Evolutionary conservation across 2,888 invertebrate species (phyloP).

Genomic region (Nomada hirtipes): DNA sequence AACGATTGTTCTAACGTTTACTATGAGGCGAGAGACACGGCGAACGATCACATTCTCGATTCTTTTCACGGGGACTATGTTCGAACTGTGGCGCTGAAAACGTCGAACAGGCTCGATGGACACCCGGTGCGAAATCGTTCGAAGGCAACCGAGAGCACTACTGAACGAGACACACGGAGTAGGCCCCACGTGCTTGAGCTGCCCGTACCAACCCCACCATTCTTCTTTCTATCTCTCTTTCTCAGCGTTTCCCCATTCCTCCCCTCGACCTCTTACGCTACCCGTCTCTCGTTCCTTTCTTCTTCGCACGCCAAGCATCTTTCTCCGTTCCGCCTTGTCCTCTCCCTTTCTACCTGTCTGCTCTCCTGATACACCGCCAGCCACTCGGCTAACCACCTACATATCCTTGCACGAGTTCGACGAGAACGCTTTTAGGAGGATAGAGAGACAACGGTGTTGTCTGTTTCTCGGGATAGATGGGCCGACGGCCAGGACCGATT

Average conservation of each 20-base stretch:
- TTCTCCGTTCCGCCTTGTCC: constrained; percentile 57
- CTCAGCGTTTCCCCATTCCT: constrained; percentile 61
- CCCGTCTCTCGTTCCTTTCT: constrained; percentile 55
- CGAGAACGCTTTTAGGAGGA: constrained; percentile 33
- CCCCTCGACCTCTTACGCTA: constrained; percentile 42
- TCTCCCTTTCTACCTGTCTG: constrained; percentile 62
- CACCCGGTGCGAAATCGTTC: constrained; percentile 76
- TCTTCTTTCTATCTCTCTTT: constrained; percentile 61
- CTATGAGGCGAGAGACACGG: background rate
- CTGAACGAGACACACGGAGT: constrained; percentile 77
- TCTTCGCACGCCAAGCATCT: constrained; percentile 44
- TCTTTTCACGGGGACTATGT: constrained; percentile 15
- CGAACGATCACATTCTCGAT: constrained; percentile 58
- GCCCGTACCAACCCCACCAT: constrained; percentile 77
- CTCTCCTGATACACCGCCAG: constrained; percentile 66
- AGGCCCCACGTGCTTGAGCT: constrained; percentile 81
- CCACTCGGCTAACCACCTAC: constrained; percentile 69
- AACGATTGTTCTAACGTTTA: constrained; percentile 4
- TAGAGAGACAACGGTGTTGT: constrained; percentile 22
- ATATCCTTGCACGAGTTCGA: constrained; percentile 60
- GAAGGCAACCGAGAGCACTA: constrained; percentile 80
- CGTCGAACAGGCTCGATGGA: constrained; percentile 48
- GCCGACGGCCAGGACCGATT: constrained; percentile 11
- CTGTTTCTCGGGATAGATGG: constrained; percentile 20
- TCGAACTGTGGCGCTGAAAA: background rate